Conservation (phyloP, 2,888 invertebrate genomes). For the Atethmia centrago region DNA sequence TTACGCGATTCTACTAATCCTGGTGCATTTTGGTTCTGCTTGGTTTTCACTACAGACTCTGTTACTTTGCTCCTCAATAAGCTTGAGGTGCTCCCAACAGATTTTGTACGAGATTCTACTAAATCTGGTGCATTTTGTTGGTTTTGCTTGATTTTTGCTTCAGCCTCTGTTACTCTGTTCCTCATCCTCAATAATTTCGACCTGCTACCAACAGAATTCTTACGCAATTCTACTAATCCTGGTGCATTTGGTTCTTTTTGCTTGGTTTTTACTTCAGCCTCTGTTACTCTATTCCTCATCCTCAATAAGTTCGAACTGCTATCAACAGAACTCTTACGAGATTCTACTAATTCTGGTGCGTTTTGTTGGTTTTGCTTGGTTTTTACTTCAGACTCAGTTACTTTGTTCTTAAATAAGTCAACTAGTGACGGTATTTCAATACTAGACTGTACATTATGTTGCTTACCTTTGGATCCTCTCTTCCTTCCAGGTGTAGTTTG, state of each 20-base stretch:
- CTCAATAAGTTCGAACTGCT: slow-evolving; percentile 67
- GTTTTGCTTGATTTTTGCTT: background rate
- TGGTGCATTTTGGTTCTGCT: slow-evolving; percentile 3
- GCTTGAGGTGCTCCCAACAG: slow-evolving; percentile 62
- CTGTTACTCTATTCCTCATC: background rate
- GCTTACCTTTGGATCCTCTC: slow-evolving; percentile 51
- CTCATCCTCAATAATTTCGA: slow-evolving; percentile 59
- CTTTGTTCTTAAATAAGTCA: slow-evolving; percentile 12
- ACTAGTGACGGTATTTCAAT: slow-evolving; percentile 23
- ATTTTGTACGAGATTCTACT: slow-evolving; percentile 59
- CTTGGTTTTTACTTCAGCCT: background rate
- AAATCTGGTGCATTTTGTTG: slow-evolving; percentile 12
- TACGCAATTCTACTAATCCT: slow-evolving; percentile 56
- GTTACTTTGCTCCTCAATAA: background rate
- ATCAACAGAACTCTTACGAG: slow-evolving; percentile 69
- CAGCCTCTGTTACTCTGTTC: background rate
- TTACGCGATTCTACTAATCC: slow-evolving; percentile 65
- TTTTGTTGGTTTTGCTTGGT: background rate
- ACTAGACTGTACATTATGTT: slow-evolving; percentile 14
- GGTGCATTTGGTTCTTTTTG: slow-evolving; percentile 8
- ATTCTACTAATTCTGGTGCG: slow-evolving; percentile 45
- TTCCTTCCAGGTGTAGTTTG: slow-evolving; percentile 9
- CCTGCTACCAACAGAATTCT: slow-evolving; percentile 69
- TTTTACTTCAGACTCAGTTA: background rate
- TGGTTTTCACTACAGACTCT: background rate